These are phyloP conservation scores for Rhimphoctona megacephalus DNA, from an alignment of 2,888 invertebrate species.

Conservation along the genomic window DNA sequence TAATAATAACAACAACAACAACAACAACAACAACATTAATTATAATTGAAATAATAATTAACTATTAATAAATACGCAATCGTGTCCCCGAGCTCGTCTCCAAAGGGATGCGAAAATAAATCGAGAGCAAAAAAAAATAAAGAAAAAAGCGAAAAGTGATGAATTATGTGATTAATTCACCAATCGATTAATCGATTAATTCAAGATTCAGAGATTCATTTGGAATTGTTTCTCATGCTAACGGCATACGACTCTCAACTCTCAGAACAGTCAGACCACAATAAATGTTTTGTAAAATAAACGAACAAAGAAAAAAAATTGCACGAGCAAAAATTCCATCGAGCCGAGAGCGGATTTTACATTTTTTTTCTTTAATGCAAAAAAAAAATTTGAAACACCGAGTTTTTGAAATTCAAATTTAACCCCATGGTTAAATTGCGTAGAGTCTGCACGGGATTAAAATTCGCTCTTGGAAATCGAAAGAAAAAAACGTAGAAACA, in stretches of 20 bases:
- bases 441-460: background rate
- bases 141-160: background rate
- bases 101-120: constrained; percentile 38
- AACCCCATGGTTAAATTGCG: background rate
- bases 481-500: background rate
- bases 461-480: constrained; percentile 47
- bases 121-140: constrained; percentile 45
- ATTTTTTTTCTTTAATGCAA: constrained; percentile 20
- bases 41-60: constrained; percentile 43
- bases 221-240: constrained; percentile 67
- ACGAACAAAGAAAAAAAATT: constrained; percentile 73
- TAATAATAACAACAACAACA: constrained; percentile 62
- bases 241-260: constrained; percentile 75
- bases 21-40: constrained; percentile 58
- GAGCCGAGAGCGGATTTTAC: constrained; percentile 66
- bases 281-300: constrained; percentile 83
- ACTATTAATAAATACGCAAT: constrained; percentile 62
- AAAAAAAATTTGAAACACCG: background rate
- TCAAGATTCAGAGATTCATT: constrained; percentile 59
- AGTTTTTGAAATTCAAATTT: background rate
- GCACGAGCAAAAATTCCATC: constrained; percentile 52
- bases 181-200: background rate
- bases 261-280: constrained; percentile 82
- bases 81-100: constrained; percentile 61
- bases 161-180: constrained; percentile 58